Evolutionary conservation across 2,888 invertebrate species (phyloP), one percentile per base, ranked within the genome.

Genomic region (Acleris cristana): DNA sequence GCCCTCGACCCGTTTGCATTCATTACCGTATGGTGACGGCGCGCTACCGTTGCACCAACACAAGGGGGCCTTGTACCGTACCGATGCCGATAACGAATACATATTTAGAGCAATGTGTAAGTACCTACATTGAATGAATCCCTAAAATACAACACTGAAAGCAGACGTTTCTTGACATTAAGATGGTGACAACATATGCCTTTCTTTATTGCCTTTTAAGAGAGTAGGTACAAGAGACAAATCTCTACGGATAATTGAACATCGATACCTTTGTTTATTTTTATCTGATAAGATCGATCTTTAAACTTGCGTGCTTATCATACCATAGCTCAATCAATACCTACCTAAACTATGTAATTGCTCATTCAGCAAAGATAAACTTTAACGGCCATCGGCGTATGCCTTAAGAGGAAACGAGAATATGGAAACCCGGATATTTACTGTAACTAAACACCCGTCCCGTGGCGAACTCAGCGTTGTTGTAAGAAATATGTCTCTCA

Each of bases 1-100:
- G 73, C 75, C 83, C 80, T 79, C 84, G 85, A 80, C 85, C 83
- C 81, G 82, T 81, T 83, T 83, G 78, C 84, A 83, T 83, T 72
- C 80, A 79, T 80, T 80, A 74, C 70, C 68, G 70, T 70, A 67
- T 64, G 64, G 61, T 65, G 67, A 68, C 69, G 65, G 65, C 69
- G 63, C 26, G 70, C 67, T 68, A 57, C 67, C 64, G 69, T 59
- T 62, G 65, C 61, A 62, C 67, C 58, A 58, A 67, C 63, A 67
- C 58, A 67, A 67, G 67, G 67, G 67, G 67, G 67, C 63, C 67
- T 67, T 67, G 67, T 67, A 62, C 67, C 63, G 67, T 67, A 67
- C 67, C 63, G 67, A 63, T 58, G 68, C 70, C 70, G 69, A 67
- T 71, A 70, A 67, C 72, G 66, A 71, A 65, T 70, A 72, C 59